Percentiles rank a stretch among this genome's conserved stretches.
Evolutionary conservation across 2,888 invertebrate species (phyloP).

Genomic region (Aspidapion aeneum): DNA sequence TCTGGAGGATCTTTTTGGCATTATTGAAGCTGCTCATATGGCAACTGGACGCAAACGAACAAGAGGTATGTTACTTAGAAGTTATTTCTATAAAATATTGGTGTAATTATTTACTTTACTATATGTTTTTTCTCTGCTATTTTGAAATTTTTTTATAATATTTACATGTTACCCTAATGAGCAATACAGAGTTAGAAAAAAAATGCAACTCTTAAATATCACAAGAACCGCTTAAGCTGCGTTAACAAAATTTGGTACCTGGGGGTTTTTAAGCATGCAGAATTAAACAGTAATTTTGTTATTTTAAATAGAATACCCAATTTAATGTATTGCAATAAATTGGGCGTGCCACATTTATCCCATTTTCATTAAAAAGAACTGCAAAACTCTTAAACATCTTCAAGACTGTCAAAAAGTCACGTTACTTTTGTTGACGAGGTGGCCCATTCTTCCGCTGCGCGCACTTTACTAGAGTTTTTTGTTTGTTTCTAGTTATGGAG

Average conservation of each 20-base stretch:
- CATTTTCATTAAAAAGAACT: too few relatives aligned
- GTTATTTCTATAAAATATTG: background rate
- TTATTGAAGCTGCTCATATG: too few relatives aligned
- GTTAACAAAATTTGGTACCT: too few relatives aligned
- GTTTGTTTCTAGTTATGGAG: constrained; percentile 2
- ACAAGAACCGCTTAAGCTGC: too few relatives aligned
- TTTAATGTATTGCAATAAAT: background rate
- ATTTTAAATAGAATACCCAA: background rate
- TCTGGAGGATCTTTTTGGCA: too few relatives aligned
- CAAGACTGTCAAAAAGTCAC: too few relatives aligned
- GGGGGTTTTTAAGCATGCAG: background rate
- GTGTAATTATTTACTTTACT: background rate
- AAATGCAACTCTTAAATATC: background rate
- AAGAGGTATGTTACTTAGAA: constrained; percentile 8
- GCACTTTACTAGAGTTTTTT: background rate
- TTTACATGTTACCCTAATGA: background rate
- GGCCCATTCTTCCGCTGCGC: too few relatives aligned
- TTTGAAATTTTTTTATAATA: background rate
- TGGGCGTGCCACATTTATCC: too few relatives aligned
- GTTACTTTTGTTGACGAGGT: too few relatives aligned
- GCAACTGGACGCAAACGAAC: too few relatives aligned
- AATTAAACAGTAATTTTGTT: background rate
- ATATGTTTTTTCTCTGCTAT: background rate
- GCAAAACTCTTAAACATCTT: too few relatives aligned
- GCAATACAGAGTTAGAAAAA: background rate